Conservation (phyloP, 2,888 invertebrate species). For the Limenitis camilla region DNA sequence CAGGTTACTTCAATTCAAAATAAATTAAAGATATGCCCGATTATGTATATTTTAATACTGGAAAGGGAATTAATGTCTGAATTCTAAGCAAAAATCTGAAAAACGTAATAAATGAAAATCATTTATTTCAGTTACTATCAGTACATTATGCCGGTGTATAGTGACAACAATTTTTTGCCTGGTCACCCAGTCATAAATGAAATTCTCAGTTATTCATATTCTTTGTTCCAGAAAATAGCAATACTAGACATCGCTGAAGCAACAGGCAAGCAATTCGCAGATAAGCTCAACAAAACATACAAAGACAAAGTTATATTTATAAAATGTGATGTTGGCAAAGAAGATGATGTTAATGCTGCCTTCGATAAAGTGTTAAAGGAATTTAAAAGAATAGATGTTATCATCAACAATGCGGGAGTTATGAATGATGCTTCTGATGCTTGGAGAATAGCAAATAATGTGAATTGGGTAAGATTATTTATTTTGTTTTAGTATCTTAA, state of each 20-base stretch:
- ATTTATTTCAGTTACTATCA: too few relatives aligned
- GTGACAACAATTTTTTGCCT: too few relatives aligned
- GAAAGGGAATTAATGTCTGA: too few relatives aligned
- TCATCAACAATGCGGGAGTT: slow-evolving; percentile 47
- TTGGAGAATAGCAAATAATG: slow-evolving; percentile 38
- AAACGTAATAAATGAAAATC: too few relatives aligned
- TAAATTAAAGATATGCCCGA: too few relatives aligned
- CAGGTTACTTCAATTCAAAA: too few relatives aligned
- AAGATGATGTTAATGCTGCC: slow-evolving; percentile 31
- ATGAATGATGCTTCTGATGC: slow-evolving; percentile 35
- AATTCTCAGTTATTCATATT: too few relatives aligned
- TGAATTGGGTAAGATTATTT: slow-evolving; percentile 43
- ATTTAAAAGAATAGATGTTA: slow-evolving; percentile 38
- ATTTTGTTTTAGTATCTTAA: too few relatives aligned
- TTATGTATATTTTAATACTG: too few relatives aligned
- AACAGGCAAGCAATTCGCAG: slow-evolving; percentile 30
- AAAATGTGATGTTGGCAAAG: slow-evolving; percentile 43
- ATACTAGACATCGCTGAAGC: slow-evolving; percentile 39
- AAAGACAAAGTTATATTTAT: slow-evolving; percentile 34
- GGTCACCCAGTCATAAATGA: too few relatives aligned
- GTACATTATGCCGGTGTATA: too few relatives aligned
- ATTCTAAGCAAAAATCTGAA: too few relatives aligned
- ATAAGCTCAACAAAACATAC: slow-evolving; percentile 31
- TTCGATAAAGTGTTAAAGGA: slow-evolving; percentile 33
- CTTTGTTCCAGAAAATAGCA: slow-evolving; percentile 33